Evolutionary conservation across 2,797 vertebrate species (phyloP).

Genomic region (Parauchenoglanis punctatus): DNA sequence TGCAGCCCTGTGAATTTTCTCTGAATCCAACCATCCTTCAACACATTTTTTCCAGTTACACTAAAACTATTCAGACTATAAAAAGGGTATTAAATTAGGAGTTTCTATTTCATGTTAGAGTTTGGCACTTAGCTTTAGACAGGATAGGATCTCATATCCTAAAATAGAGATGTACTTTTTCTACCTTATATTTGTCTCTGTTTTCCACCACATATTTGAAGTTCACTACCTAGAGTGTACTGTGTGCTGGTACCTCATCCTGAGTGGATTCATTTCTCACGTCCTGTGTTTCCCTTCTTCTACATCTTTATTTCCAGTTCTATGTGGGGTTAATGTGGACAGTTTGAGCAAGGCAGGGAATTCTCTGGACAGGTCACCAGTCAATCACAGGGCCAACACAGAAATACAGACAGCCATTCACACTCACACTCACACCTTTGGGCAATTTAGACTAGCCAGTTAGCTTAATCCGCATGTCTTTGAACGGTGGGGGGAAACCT

Average conservation of each 20-base stretch:
- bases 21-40: background rate
- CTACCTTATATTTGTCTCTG: background rate
- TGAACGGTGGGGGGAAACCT: no score
- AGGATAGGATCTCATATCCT: background rate
- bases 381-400: no score
- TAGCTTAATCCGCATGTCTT: no score
- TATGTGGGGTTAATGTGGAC: no score
- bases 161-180: background rate
- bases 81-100: background rate
- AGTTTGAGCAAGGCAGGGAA: no score
- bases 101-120: background rate
- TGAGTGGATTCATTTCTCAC: background rate
- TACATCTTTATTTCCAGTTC: no score
- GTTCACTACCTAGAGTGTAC: background rate
- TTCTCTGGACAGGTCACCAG: no score
- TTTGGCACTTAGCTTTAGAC: background rate
- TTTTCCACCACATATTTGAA: background rate
- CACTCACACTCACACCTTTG: no score
- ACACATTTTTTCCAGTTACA: background rate
- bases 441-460: no score
- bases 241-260: background rate
- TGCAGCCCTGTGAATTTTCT: background rate
- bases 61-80: background rate
- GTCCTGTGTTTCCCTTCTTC: background rate
- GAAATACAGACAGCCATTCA: no score